These are phyloP conservation scores for Recurvirostra avosetta DNA, from an alignment of 2,113 vertebrate species.

Conservation along the genomic window DNA sequence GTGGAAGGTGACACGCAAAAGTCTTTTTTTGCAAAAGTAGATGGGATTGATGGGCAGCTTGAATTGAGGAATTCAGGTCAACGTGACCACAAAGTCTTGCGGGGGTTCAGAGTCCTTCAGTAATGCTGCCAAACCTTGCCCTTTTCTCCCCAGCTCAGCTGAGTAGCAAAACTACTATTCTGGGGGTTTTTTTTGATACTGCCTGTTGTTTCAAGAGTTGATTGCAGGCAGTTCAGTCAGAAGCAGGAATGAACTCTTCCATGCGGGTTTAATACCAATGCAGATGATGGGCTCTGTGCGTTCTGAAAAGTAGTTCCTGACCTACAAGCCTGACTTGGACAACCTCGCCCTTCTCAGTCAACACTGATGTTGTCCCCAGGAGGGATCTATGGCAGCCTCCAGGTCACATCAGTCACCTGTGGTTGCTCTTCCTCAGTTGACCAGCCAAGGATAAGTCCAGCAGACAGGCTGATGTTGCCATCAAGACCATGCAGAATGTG, in stretches of 20 bases:
- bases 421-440: background rate
- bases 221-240: background rate
- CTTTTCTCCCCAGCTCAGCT: background rate
- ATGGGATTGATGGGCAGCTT: background rate
- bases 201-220: background rate
- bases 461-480: background rate
- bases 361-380: too few species aligned
- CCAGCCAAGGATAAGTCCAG: background rate
- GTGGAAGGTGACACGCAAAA: background rate
- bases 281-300: background rate
- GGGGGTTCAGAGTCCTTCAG: background rate
- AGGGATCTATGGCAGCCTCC: background rate
- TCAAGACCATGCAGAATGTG: background rate
- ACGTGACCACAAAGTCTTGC: background rate
- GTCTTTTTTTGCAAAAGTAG: background rate
- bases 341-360: background rate
- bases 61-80: background rate
- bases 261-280: background rate
- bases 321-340: background rate
- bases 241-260: background rate
- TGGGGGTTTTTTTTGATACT: background rate
- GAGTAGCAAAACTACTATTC: background rate
- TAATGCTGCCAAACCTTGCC: background rate
- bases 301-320: background rate
- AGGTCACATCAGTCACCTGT: background rate